These are phyloP conservation scores for Porites australiensis DNA, from an alignment of 64 coral and sea anemone species.

Conservation along the genomic window DNA sequence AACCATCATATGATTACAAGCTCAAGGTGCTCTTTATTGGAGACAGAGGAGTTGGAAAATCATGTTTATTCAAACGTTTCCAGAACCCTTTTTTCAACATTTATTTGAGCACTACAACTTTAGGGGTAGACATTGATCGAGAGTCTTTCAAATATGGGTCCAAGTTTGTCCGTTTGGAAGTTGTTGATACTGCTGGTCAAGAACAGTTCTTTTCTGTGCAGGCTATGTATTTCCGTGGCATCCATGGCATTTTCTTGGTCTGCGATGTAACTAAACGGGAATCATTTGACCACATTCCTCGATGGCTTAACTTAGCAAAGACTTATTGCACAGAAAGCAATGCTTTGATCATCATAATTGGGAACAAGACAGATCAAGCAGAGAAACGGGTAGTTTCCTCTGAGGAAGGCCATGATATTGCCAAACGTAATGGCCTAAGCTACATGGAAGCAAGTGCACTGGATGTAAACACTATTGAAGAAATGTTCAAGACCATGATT, in stretches of 20 bases:
- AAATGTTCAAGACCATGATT: constrained; percentile 77
- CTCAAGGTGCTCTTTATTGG: constrained; percentile 92
- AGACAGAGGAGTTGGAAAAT: constrained; percentile 84
- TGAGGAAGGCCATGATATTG: constrained; percentile 52
- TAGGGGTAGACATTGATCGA: constrained; percentile 62
- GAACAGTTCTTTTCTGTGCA: constrained; percentile 72
- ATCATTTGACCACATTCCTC: constrained; percentile 63
- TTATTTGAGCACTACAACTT: constrained; percentile 40
- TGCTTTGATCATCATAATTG: constrained; percentile 67
- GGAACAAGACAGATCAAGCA: constrained; percentile 80
- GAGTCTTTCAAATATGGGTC: constrained; percentile 74
- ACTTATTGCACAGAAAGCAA: constrained; percentile 50
- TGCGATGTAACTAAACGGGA: constrained; percentile 74
- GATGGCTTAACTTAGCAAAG: constrained; percentile 68
- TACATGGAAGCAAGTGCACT: constrained; percentile 79
- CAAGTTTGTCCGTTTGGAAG: constrained; percentile 51
- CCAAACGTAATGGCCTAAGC: constrained; percentile 34
- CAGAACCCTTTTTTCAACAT: constrained; percentile 77
- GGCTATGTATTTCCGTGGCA: constrained; percentile 73
- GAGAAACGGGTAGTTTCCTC: constrained; percentile 22
- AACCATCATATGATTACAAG: constrained; percentile 70
- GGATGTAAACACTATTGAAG: constrained; percentile 62
- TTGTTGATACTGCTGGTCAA: constrained; percentile 84
- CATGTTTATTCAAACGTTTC: constrained; percentile 80
- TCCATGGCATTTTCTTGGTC: constrained; percentile 87